Percentiles rank a stretch among this genome's conserved stretches.
These are phyloP conservation scores for Conus ventricosus DNA, from an alignment of 1,140 invertebrate genomes.

Conservation along the genomic window DNA sequence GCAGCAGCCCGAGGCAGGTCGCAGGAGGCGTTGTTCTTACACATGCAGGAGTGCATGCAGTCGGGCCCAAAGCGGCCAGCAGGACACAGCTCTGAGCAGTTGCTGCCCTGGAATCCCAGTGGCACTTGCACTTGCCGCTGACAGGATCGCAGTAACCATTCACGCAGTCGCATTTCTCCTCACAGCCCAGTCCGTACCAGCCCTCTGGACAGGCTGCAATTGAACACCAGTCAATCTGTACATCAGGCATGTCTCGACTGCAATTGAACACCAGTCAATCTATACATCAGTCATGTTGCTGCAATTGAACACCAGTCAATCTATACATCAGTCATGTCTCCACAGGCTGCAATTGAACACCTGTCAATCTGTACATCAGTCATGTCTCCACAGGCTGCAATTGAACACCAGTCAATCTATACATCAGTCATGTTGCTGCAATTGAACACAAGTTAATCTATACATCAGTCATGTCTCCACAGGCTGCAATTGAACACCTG, in stretches of 20 bases:
- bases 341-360: too few species aligned
- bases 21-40: conserved; percentile 76
- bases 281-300: too few species aligned
- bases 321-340: too few species aligned
- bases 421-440: too few species aligned
- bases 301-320: too few species aligned
- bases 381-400: too few species aligned
- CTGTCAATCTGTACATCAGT: too few species aligned
- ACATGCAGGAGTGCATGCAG: conserved; percentile 89
- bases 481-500: too few species aligned
- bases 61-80: conserved; percentile 72
- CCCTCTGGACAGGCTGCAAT: conserved; percentile 80
- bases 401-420: too few species aligned
- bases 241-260: neutral
- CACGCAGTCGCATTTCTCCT: conserved; percentile 85
- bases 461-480: too few species aligned
- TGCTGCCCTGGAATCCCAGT: conserved; percentile 84
- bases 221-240: too few species aligned
- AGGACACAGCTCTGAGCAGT: conserved; percentile 80
- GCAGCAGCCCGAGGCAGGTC: conserved; percentile 75
- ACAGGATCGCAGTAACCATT: conserved; percentile 89
- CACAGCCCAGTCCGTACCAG: conserved; percentile 86
- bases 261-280: neutral
- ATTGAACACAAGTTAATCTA: too few species aligned
- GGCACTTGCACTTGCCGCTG: conserved; percentile 86